Conservation (phyloP, 2,888 invertebrate species). For the Lycaena phlaeas region DNA sequence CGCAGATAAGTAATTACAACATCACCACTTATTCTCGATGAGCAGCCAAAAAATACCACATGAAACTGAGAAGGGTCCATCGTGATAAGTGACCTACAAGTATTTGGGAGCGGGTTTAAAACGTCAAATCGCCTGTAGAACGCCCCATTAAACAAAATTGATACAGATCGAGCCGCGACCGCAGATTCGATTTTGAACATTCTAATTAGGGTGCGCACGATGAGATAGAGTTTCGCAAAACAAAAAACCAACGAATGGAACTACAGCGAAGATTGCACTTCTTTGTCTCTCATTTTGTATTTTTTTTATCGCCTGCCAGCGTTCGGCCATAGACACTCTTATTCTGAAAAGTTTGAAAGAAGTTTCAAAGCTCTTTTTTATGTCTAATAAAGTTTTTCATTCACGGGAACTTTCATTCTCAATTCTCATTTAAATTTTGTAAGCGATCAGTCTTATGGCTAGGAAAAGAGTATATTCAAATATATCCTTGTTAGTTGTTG, state of each 20-base stretch:
- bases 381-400: too few species aligned
- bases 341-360: too few species aligned
- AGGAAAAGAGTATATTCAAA: background rate
- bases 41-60: conserved; percentile 4
- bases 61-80: conserved; percentile 10
- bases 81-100: conserved; percentile 15
- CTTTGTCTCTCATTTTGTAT: background rate
- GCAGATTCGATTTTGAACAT: conserved; percentile 54
- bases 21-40: conserved; percentile 3
- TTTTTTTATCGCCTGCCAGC: background rate
- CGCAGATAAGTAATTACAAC: background rate
- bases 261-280: conserved; percentile 2
- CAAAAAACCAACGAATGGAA: conserved; percentile 20
- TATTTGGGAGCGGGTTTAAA: conserved; percentile 21
- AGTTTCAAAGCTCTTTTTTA: too few species aligned
- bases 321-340: background rate
- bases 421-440: too few species aligned
- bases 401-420: too few species aligned
- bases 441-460: too few species aligned
- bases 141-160: conserved; percentile 65
- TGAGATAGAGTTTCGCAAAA: conserved; percentile 38
- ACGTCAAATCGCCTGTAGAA: conserved; percentile 33
- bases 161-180: conserved; percentile 44
- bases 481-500: background rate
- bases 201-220: conserved; percentile 55